Evolutionary conservation across 2,797 vertebrate genomes (phyloP).

Genomic region (Trematomus bernacchii): DNA sequence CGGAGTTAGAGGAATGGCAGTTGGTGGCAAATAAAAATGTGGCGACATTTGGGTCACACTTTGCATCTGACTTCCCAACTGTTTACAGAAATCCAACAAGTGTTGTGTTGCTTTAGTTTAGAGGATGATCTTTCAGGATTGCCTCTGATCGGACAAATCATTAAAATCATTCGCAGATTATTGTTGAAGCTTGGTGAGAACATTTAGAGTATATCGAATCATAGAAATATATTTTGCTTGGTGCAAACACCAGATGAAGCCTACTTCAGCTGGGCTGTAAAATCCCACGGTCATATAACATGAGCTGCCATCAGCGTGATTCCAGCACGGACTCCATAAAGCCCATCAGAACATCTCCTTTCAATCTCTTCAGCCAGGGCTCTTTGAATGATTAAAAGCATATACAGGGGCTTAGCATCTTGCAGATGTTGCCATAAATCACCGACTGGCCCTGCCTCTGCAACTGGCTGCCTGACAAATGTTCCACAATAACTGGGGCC

Average conservation of each 20-base stretch:
- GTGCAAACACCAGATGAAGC: constrained; percentile 19
- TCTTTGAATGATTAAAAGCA: constrained; percentile 81
- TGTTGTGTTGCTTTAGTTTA: constrained; percentile 23
- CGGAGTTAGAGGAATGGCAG: too few species aligned
- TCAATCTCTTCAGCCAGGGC: constrained; percentile 64
- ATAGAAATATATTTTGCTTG: constrained; percentile 11
- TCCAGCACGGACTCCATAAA: constrained; percentile 66
- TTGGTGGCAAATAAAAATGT: constrained; percentile 8
- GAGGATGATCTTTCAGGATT: constrained; percentile 15
- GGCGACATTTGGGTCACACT: constrained; percentile 45
- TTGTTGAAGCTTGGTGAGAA: constrained; percentile 24
- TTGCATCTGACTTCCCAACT: constrained; percentile 8
- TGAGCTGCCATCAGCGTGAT: constrained; percentile 61
- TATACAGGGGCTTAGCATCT: constrained; percentile 76
- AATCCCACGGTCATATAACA: constrained; percentile 71
- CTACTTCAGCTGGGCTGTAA: constrained; percentile 36
- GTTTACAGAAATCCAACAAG: constrained; percentile 49
- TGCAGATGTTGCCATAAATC: constrained; percentile 91
- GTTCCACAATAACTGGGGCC: constrained; percentile 85
- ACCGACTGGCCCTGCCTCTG: constrained; percentile 81
- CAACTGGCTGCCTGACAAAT: constrained; percentile 90
- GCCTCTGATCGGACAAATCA: constrained; percentile 30
- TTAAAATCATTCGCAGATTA: constrained; percentile 38
- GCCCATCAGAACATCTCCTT: constrained; percentile 64
- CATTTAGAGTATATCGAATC: constrained; percentile 17